A percentile compares a stretch with the other conserved stretches of the same genome.
These are phyloP conservation scores for Taurulus bubalis DNA, from an alignment of 2,113 vertebrate species.

Conservation along the genomic window DNA sequence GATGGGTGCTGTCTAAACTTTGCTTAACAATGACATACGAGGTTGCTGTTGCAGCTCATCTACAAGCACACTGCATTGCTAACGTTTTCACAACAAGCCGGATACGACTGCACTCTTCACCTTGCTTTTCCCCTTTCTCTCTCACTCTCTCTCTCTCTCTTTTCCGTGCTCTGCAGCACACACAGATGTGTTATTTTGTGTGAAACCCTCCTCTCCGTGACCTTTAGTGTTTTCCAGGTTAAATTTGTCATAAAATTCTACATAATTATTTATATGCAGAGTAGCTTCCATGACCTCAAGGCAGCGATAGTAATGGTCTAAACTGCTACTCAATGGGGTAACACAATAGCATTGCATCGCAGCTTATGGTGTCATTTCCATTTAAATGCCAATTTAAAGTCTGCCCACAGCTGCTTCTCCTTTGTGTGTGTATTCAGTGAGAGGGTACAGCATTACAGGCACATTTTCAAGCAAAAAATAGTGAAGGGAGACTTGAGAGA, in stretches of 20 bases:
- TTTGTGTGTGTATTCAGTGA: slow-evolving; percentile 35
- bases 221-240: slow-evolving; percentile 30
- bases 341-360: slow-evolving; percentile 30
- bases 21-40: slow-evolving; percentile 42
- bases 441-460: slow-evolving; percentile 13
- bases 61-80: slow-evolving; percentile 25
- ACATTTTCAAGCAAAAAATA: background rate
- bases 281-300: slow-evolving; percentile 29
- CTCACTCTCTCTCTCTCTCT: background rate
- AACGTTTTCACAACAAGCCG: slow-evolving; percentile 14
- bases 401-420: slow-evolving; percentile 19
- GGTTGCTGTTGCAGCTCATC: slow-evolving; percentile 36
- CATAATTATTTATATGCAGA: slow-evolving; percentile 28
- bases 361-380: slow-evolving; percentile 44
- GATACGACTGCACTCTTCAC: background rate
- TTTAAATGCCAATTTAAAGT: slow-evolving; percentile 53
- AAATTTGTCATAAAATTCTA: slow-evolving; percentile 21
- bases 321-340: slow-evolving; percentile 35
- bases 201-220: slow-evolving; percentile 4
- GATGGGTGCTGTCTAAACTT: slow-evolving; percentile 57
- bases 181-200: background rate
- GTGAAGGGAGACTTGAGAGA: background rate
- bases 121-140: background rate
- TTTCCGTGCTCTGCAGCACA: background rate
- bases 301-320: slow-evolving; percentile 30